Evolutionary conservation across 1,140 invertebrate genomes (phyloP).

Genomic region (Hetaerina americana): DNA sequence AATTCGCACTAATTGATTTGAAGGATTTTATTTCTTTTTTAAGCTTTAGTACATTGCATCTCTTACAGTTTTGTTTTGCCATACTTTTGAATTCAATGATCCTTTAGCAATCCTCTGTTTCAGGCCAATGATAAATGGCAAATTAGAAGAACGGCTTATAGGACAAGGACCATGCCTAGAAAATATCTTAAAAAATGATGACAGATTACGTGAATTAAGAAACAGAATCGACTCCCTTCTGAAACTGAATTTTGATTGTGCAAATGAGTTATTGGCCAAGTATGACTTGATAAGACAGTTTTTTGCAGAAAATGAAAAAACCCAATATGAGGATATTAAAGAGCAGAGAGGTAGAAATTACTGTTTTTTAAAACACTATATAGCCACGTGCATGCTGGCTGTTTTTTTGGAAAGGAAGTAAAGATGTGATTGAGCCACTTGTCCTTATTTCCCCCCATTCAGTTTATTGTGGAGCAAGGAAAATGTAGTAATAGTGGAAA

Average conservation of each 20-base stretch:
- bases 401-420: too few species aligned
- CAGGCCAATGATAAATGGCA: slow-evolving; percentile 60
- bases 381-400: not conserved
- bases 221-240: slow-evolving; percentile 37
- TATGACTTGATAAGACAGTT: slow-evolving; percentile 51
- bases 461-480: too few species aligned
- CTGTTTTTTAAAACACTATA: not conserved
- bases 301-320: slow-evolving; percentile 52
- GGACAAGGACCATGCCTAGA: slow-evolving; percentile 47
- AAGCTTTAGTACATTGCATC: too few species aligned
- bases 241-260: slow-evolving; percentile 41
- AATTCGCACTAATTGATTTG: too few species aligned
- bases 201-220: slow-evolving; percentile 37
- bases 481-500: not conserved
- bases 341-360: slow-evolving; percentile 20
- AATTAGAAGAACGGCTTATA: slow-evolving; percentile 49
- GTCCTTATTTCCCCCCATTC: too few species aligned
- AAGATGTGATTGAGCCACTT: too few species aligned
- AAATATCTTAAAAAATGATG: slow-evolving; percentile 50
- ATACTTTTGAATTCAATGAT: not conserved
- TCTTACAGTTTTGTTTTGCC: too few species aligned
- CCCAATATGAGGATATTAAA: slow-evolving; percentile 35
- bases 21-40: too few species aligned
- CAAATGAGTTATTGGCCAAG: slow-evolving; percentile 46
- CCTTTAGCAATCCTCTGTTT: slow-evolving; percentile 22